Percentiles rank a stretch among this genome's conserved stretches.
phyloP scores from a whole-genome alignment of 23 tunicate genomes.

The Halocynthia aurantium region DNA sequence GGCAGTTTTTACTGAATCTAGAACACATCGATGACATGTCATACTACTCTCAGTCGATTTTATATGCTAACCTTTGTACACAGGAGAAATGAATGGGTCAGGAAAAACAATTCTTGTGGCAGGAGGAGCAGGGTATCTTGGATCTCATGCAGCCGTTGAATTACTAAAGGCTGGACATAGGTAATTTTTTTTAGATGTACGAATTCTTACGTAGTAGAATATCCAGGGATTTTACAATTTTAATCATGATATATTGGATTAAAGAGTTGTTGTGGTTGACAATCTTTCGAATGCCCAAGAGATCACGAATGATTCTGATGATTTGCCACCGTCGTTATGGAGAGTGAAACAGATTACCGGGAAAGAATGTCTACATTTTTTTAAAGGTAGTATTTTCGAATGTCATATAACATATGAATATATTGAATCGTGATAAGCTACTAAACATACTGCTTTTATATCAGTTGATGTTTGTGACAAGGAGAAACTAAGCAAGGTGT shows the following conservation, averaged over 20 bases:
- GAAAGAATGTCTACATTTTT: slow-evolving; percentile 59
- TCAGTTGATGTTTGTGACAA: slow-evolving; percentile 48
- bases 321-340: slow-evolving; percentile 79
- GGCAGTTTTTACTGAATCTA: too few relatives aligned
- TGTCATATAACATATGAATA: not conserved
- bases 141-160: slow-evolving; percentile 93
- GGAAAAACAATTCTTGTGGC: slow-evolving; percentile 70
- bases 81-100: not conserved
- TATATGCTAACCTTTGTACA: too few relatives aligned
- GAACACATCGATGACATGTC: too few relatives aligned
- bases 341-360: slow-evolving; percentile 87
- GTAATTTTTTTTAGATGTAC: slow-evolving; percentile 15
- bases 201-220: too few relatives aligned
- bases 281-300: slow-evolving; percentile 78
- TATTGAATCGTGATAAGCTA: not conserved
- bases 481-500: slow-evolving; percentile 41
- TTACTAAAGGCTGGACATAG: slow-evolving; percentile 77
- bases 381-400: slow-evolving; percentile 41
- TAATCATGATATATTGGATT: not conserved
- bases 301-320: slow-evolving; percentile 44
- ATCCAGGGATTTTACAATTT: too few relatives aligned
- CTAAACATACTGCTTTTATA: not conserved
- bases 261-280: slow-evolving; percentile 85
- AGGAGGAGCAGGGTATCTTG: slow-evolving; percentile 98
- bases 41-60: too few relatives aligned